Evolutionary conservation across 2,797 vertebrate species (phyloP).

Genomic region (Sebastes matsubarae): DNA sequence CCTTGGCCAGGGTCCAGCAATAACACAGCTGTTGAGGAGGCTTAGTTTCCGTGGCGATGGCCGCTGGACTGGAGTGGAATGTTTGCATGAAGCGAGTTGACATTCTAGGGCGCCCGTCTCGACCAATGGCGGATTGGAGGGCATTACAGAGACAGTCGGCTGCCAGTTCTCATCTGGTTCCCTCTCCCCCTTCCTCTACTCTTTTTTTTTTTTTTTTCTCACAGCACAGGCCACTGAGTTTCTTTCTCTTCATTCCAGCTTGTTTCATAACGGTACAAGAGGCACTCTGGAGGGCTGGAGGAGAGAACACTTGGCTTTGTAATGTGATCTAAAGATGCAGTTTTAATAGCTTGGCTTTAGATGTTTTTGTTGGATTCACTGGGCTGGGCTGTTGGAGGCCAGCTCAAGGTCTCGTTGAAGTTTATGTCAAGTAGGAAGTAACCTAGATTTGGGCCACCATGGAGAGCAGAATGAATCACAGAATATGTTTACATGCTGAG

Average conservation of each 20-base stretch:
- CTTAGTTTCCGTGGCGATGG: slow-evolving; percentile 86
- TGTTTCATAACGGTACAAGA: slow-evolving; percentile 77
- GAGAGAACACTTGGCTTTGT: slow-evolving; percentile 65
- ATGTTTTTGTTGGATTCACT: slow-evolving; percentile 43
- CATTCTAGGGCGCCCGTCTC: slow-evolving; percentile 75
- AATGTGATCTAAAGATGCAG: slow-evolving; percentile 74
- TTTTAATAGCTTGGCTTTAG: slow-evolving; percentile 65
- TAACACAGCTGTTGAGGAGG: slow-evolving; percentile 92
- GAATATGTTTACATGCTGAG: slow-evolving; percentile 8
- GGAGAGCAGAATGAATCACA: not conserved
- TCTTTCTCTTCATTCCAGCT: slow-evolving; percentile 73
- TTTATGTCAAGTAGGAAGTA: slow-evolving; percentile 38
- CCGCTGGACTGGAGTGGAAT: slow-evolving; percentile 78
- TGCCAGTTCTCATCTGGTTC: slow-evolving; percentile 71
- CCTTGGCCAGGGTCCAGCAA: slow-evolving; percentile 85
- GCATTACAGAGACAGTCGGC: slow-evolving; percentile 54
- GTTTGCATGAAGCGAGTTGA: slow-evolving; percentile 81
- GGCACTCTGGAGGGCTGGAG: slow-evolving; percentile 75
- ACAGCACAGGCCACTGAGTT: slow-evolving; percentile 72
- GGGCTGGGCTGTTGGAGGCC: slow-evolving; percentile 34
- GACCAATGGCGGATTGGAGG: slow-evolving; percentile 52
- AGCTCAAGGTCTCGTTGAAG: slow-evolving; percentile 35
- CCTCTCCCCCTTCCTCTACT: slow-evolving; percentile 30
- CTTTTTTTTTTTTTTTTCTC: slow-evolving; percentile 18
- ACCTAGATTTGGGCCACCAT: slow-evolving; percentile 27